phyloP scores from a whole-genome alignment of 2,797 vertebrate genomes.

The Semotilus atromaculatus region DNA sequence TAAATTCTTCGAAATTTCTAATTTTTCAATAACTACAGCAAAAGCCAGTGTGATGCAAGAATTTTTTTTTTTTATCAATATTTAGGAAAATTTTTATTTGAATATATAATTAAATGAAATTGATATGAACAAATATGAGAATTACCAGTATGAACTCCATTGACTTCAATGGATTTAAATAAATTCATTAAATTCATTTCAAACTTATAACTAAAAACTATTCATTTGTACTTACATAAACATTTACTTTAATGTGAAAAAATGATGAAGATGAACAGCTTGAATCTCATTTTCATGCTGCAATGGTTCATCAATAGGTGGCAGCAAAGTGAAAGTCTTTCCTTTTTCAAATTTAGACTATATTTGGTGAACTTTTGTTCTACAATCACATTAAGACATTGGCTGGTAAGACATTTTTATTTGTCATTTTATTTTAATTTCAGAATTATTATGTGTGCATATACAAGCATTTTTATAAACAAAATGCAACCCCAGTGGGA shows the following conservation, averaged over 20 bases:
- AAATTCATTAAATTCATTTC: neutral
- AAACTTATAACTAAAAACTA: no score
- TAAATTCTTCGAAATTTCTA: neutral
- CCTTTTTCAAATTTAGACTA: neutral
- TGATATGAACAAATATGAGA: neutral
- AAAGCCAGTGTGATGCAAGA: neutral
- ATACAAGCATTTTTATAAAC: no score
- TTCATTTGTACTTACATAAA: neutral
- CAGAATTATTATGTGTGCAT: no score
- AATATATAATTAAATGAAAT: neutral
- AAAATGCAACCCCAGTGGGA: no score
- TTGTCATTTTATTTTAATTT: no score
- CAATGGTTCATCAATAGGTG: neutral
- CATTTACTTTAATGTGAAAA: neutral
- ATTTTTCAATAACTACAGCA: no score
- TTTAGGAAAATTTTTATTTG: neutral
- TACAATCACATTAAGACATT: neutral
- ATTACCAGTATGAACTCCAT: neutral
- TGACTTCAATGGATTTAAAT: neutral
- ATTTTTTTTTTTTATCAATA: neutral
- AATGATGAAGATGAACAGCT: neutral
- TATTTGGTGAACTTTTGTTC: neutral
- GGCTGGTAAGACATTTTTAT: no score
- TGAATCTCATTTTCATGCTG: neutral
- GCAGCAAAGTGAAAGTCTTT: neutral